Conservation (phyloP, 2,113 vertebrate species). For the Oreotragus oreotragus region DNA sequence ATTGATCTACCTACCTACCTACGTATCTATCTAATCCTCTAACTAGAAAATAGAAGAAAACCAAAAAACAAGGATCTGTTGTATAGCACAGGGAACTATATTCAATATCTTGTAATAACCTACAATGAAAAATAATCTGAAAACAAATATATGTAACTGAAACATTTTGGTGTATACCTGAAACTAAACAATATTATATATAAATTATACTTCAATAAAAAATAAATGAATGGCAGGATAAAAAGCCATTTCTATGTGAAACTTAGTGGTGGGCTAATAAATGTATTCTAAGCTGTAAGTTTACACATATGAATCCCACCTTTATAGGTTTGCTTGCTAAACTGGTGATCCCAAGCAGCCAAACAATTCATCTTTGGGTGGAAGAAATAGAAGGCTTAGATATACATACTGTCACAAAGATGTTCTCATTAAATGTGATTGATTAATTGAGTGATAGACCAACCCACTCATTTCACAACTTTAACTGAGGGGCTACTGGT, state of each 20-base stretch:
- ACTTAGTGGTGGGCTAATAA: not conserved
- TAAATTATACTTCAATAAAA: not conserved
- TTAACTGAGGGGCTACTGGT: not conserved
- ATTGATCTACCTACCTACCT: not conserved
- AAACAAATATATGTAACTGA: not conserved
- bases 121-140: not conserved
- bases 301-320: not conserved
- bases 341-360: not conserved
- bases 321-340: not conserved
- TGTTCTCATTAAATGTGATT: not conserved
- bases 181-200: not conserved
- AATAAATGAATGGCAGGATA: not conserved
- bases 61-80: not conserved
- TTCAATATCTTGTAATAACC: not conserved
- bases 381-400: not conserved
- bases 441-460: not conserved
- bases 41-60: not conserved
- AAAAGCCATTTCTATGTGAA: not conserved
- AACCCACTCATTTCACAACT: not conserved
- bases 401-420: not conserved
- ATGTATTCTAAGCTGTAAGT: not conserved
- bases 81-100: not conserved
- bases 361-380: not conserved
- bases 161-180: not conserved
- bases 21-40: not conserved